Conservation (phyloP, 2,113 vertebrate species). For the Dissostichus mawsoni region DNA sequence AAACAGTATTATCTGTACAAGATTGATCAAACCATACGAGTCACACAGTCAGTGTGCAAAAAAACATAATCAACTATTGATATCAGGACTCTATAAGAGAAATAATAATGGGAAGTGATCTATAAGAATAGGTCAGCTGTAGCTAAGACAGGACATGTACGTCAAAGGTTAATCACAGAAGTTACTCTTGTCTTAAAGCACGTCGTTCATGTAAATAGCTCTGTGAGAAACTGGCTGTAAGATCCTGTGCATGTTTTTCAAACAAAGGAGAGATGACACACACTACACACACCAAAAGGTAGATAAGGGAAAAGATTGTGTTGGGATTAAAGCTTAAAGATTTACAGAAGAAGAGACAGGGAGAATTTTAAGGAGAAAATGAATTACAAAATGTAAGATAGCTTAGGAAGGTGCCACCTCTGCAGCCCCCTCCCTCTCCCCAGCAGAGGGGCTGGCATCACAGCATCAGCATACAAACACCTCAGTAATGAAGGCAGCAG, state of each 20-base stretch:
- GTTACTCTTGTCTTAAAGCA: conserved; percentile 8
- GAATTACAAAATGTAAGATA: conserved; percentile 65
- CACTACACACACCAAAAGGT: conserved; percentile 2
- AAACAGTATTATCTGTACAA: background rate
- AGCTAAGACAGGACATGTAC: background rate
- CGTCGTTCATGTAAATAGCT: conserved; percentile 27
- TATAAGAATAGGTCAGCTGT: background rate
- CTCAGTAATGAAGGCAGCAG: conserved; percentile 80
- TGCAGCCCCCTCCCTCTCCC: conserved; percentile 61
- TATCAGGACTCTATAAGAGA: background rate
- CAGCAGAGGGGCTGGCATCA: conserved; percentile 63
- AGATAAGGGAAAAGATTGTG: conserved; percentile 17
- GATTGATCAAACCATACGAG: background rate
- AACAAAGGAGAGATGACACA: conserved; percentile 31
- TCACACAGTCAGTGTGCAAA: background rate
- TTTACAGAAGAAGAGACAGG: conserved; percentile 27
- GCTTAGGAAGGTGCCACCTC: conserved; percentile 64
- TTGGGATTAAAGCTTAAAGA: conserved; percentile 39
- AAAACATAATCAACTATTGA: background rate
- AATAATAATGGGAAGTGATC: background rate
- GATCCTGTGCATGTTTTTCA: conserved; percentile 4
- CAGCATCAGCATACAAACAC: conserved; percentile 82
- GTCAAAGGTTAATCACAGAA: conserved; percentile 42
- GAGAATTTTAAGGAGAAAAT: conserved; percentile 55
- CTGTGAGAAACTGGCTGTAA: background rate